These are phyloP conservation scores for Druon quercuslanigerum DNA, from an alignment of 1,140 invertebrate species.

Conservation along the genomic window DNA sequence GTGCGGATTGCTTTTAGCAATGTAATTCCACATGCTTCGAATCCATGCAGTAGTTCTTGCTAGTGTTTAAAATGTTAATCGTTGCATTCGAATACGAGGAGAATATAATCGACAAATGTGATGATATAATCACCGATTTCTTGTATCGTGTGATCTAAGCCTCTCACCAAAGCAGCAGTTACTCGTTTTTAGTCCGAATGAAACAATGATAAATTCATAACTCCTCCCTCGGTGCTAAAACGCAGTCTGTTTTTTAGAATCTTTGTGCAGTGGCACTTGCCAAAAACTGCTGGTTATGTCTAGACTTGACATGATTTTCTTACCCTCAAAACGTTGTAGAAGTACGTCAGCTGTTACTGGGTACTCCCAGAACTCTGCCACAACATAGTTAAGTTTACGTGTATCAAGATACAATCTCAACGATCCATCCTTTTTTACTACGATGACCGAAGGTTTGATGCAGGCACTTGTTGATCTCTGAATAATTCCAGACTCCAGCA, in stretches of 20 bases:
- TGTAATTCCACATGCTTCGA: background rate
- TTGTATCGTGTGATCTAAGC: background rate
- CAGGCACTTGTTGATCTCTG: too few relatives aligned
- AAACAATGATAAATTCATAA: constrained; percentile 33
- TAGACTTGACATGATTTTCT: too few relatives aligned
- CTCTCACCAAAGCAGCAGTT: constrained; percentile 55
- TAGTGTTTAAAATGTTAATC: constrained; percentile 48
- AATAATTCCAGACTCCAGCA: too few relatives aligned
- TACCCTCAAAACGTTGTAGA: too few relatives aligned
- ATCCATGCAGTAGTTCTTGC: background rate
- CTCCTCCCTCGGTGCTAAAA: constrained; percentile 55
- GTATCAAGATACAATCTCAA: too few relatives aligned
- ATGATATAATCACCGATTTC: constrained; percentile 25
- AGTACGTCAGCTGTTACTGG: too few relatives aligned
- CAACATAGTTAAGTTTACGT: too few relatives aligned
- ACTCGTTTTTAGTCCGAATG: constrained; percentile 61
- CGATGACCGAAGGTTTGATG: too few relatives aligned
- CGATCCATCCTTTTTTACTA: too few relatives aligned
- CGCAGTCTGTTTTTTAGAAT: constrained; percentile 57
- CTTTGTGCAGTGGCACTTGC: too few relatives aligned
- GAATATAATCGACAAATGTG: constrained; percentile 49
- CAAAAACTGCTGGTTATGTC: too few relatives aligned
- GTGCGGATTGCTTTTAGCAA: constrained; percentile 42
- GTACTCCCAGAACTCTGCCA: too few relatives aligned
- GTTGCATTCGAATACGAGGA: constrained; percentile 38